Percentiles rank a stretch among this genome's conserved stretches.
phyloP scores from a whole-genome alignment of 2,113 vertebrate genomes.

The Hippocampus mohnikei region DNA sequence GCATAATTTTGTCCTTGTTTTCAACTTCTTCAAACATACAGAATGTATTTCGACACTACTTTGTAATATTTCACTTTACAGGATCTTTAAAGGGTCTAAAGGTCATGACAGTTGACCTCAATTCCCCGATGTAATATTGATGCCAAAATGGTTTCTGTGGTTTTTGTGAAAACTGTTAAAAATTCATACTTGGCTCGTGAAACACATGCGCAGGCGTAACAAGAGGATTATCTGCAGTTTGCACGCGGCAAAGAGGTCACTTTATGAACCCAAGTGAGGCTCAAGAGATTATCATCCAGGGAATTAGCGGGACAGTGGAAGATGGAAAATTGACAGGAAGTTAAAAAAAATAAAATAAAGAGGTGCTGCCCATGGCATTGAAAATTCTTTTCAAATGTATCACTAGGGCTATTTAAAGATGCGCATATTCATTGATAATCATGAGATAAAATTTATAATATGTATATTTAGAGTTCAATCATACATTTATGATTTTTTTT shows the following conservation, averaged over 20 bases:
- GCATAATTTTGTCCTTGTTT: too few relatives aligned
- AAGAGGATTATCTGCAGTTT: constrained; percentile 41
- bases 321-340: constrained; percentile 29
- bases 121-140: background rate
- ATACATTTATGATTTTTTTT: background rate
- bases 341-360: background rate
- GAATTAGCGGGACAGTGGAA: constrained; percentile 21
- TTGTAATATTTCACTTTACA: too few relatives aligned
- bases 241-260: constrained; percentile 29
- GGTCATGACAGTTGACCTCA: background rate
- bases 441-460: background rate
- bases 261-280: constrained; percentile 10
- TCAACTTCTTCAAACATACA: too few relatives aligned
- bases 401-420: too few relatives aligned
- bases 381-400: too few relatives aligned
- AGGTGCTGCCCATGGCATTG: too few relatives aligned
- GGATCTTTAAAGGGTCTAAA: too few relatives aligned
- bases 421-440: background rate
- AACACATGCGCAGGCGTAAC: constrained; percentile 21
- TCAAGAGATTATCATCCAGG: constrained; percentile 37
- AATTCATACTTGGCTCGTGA: constrained; percentile 5
- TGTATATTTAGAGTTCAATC: background rate
- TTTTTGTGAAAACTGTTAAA: background rate
- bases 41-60: too few relatives aligned
- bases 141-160: background rate